A percentile compares a stretch with the other conserved stretches of the same genome.
These are phyloP conservation scores for Xylota sylvarum DNA, from an alignment of 2,888 invertebrate genomes.

Conservation along the genomic window DNA sequence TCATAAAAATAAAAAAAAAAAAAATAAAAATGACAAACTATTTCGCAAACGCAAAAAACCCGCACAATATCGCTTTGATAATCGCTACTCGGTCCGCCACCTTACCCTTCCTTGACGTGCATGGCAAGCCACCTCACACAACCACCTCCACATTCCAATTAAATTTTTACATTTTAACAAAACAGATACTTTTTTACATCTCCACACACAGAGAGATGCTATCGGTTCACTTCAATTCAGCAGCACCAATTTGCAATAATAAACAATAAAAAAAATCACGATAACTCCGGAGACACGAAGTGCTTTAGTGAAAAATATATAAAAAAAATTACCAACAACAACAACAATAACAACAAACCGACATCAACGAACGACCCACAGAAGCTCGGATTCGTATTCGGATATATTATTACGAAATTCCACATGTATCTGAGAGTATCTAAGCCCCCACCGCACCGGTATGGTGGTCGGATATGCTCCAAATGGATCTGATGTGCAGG, in stretches of 20 bases:
- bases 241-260: constrained; percentile 75
- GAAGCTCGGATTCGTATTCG: constrained; percentile 49
- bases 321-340: constrained; percentile 29
- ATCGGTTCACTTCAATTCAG: constrained; percentile 68
- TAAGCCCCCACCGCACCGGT: constrained; percentile 1
- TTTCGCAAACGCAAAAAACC: constrained; percentile 49
- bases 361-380: constrained; percentile 27
- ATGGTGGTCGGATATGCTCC: constrained; percentile 54
- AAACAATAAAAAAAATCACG: constrained; percentile 75
- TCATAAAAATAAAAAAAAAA: constrained; percentile 52
- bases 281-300: constrained; percentile 62
- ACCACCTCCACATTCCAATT: constrained; percentile 71
- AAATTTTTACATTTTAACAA: constrained; percentile 58
- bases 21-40: constrained; percentile 16
- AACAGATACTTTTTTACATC: constrained; percentile 31
- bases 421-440: constrained; percentile 41
- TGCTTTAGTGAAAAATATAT: constrained; percentile 32
- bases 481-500: constrained; percentile 59
- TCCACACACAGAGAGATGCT: constrained; percentile 48
- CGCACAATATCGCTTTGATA: constrained; percentile 35
- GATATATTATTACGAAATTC: constrained; percentile 64
- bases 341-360: constrained; percentile 4
- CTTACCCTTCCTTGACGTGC: no score
- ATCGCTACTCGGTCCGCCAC: constrained; percentile 14
- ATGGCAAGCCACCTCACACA: constrained; percentile 14